Conservation (phyloP, 2,888 invertebrate species). For the Sepioteuthis lessoniana region DNA sequence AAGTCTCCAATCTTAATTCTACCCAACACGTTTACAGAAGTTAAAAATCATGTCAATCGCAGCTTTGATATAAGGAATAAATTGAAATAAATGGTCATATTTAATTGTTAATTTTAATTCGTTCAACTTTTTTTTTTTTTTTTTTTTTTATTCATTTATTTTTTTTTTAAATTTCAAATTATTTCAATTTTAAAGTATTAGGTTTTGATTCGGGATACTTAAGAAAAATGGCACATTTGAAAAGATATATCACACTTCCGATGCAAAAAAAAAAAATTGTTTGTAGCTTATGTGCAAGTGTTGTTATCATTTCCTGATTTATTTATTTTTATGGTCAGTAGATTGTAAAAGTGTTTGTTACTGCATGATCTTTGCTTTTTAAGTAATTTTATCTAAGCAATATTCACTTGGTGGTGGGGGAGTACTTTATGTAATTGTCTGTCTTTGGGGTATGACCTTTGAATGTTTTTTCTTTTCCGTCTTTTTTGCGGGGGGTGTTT, state of each 20-base stretch:
- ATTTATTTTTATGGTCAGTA: neutral
- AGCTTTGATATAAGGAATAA: neutral
- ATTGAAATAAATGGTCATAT: no score
- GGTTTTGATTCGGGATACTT: neutral
- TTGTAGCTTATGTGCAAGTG: no score
- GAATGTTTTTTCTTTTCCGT: no score
- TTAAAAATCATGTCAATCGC: neutral
- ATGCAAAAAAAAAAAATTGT: neutral
- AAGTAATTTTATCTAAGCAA: neutral
- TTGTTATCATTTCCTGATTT: neutral
- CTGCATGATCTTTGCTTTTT: constrained; percentile 14
- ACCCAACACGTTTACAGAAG: no score
- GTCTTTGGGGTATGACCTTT: no score
- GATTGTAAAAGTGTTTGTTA: neutral
- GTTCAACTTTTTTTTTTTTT: no score
- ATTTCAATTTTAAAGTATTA: neutral
- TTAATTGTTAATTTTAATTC: no score
- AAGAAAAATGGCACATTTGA: neutral
- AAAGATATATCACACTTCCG: neutral
- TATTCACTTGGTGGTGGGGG: no score
- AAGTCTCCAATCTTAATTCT: neutral
- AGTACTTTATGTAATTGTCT: no score
- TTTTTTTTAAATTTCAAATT: neutral
- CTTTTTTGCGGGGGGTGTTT: no score
- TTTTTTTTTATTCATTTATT: no score